Evolutionary conservation across 2,113 vertebrate genomes (phyloP), one percentile per base, ranked within the genome.

Genomic region (Anhinga rufa): DNA sequence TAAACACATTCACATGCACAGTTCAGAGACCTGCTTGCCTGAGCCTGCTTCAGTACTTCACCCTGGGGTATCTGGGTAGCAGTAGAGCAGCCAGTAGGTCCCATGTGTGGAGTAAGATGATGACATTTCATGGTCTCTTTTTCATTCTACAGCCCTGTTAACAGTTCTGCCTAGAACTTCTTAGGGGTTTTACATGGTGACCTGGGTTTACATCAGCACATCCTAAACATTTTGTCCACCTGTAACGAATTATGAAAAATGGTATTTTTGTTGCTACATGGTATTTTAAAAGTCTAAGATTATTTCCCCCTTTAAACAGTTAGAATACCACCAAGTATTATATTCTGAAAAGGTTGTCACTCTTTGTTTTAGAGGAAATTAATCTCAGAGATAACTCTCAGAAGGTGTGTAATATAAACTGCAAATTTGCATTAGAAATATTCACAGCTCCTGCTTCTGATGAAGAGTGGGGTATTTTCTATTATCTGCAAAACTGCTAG

Each of bases 381-480:
- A 62, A 80, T 44, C 10, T 46, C 14, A 4, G 51, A 24, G 18
- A 17, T 48, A 79, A 79, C n/a, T 74, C 48, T 34, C 40, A 54
- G 66, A 60, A 61, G 22, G 31, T 85, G 16, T 57, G 4, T 21
- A 49, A 44, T 71, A 58, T 24, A 52, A 70, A 66, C 28, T 71
- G 42, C 22, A 78, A 82, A 61, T 66, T 29, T 48, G 15, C 34
- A n/a, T 19, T 78, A 61, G 61, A 90, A 82, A 75, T 75, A 49
- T 3, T 74, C 28, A 57, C 32, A 70, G 32, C 55, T 69, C 40
- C 26, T 58, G 32, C 64, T 82, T 71, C 70, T 28, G 21, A 44
- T 38, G 36, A 74, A 77, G 66, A 29, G 9, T 29, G 28, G 3
- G 0, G 0, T 2, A 55, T 60, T 74, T 46, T 15, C 22, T 38